Evolutionary conservation across 2,797 vertebrate species (phyloP), one percentile per base, ranked within the genome.

Genomic region (Hipposideros larvatus): DNA sequence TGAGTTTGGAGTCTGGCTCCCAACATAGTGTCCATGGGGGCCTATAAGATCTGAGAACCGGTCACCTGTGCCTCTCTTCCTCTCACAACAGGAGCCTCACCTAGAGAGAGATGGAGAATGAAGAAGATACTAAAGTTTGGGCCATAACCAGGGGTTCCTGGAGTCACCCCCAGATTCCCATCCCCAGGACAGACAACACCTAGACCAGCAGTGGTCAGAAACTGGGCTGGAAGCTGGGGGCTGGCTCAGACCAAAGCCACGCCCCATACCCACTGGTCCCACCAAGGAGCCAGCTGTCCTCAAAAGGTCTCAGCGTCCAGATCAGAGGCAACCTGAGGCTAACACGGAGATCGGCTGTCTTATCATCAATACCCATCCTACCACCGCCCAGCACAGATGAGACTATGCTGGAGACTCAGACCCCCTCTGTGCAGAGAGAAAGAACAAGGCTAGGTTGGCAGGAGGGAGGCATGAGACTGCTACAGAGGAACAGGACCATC

Each of bases 1-100:
- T 87, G 95, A 22, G 57, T 70, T 4, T 53, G 92, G 37, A 73
- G 34, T 63, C 34, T 63, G 24, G 86, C 48, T 95, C 95, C 87
- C n/a, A 89, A 57, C 91, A 96, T 91, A 31, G 93, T 57, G 22
- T 94, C 68, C 57, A 91, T 55, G 48, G 53, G 2, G 41, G 65
- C n/a, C 83, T 79, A 19, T 43, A 66, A 75, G 48, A 85, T 79
- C 78, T 77, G 28, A 15, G 57, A 94, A 84, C 18, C 24, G 88
- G 77, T 15, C 79, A 68, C 86, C 65, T 91, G 48, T 57, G 28
- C 19, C 31, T 70, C 46, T 68, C 65, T 65, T 15, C 61, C 43
- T 88, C 53, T 80, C 80, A 41, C 73, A 59, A 85, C 16, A 90
- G 63, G 53, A 86, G 83, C 21, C 51, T 84, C 41, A 87, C 55